Percentiles rank a stretch among this genome's conserved stretches.
Evolutionary conservation across 2,113 vertebrate genomes (phyloP).

Genomic region (Hucho hucho): DNA sequence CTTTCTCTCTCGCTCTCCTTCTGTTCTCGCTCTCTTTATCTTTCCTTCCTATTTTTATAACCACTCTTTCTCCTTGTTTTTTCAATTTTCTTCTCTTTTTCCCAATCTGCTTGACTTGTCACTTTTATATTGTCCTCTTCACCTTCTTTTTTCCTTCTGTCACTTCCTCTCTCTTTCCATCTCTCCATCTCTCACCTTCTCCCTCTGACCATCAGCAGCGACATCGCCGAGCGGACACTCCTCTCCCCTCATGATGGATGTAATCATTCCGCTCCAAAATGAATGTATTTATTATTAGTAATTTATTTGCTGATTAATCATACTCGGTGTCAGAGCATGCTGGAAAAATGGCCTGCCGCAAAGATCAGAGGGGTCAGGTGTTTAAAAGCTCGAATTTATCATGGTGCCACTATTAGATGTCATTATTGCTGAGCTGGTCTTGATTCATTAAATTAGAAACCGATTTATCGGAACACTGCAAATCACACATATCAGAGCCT

Average conservation of each 20-base stretch:
- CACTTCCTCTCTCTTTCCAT: background rate
- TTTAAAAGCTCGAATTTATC: constrained; percentile 74
- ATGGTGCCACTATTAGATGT: constrained; percentile 62
- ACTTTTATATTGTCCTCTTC: too few species aligned
- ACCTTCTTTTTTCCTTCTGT: background rate
- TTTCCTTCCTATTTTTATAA: background rate
- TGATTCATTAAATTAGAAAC: constrained; percentile 63
- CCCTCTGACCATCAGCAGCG: constrained; percentile 10
- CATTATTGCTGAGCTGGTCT: constrained; percentile 63
- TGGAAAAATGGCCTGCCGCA: constrained; percentile 52
- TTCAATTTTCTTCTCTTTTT: background rate
- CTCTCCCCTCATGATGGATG: constrained; percentile 63
- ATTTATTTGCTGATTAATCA: constrained; percentile 73
- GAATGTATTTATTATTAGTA: constrained; percentile 71
- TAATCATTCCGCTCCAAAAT: constrained; percentile 59
- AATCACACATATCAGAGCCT: constrained; percentile 23
- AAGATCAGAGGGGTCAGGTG: constrained; percentile 57
- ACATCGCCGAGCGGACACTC: constrained; percentile 35
- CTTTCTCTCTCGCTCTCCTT: background rate
- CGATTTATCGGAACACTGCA: constrained; percentile 45
- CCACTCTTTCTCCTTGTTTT: background rate
- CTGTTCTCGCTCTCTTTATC: background rate
- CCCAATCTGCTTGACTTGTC: too few species aligned
- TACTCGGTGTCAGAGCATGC: constrained; percentile 46
- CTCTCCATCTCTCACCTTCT: background rate